Percentiles rank a stretch among this genome's conserved stretches.
Conservation (phyloP, 2,888 invertebrate species). For the Empis livida region DNA sequence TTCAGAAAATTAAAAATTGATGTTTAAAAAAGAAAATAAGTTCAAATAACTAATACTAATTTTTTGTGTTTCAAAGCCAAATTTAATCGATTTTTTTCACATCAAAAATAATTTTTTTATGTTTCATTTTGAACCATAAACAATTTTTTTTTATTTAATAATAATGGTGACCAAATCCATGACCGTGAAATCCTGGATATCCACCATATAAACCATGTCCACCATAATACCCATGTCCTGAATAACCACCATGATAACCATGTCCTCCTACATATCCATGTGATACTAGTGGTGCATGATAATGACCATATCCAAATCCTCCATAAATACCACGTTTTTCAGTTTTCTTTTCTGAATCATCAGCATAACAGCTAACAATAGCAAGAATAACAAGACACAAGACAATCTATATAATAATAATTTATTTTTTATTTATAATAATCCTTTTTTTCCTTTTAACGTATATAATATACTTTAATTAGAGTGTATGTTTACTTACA, state of each 20-base stretch:
- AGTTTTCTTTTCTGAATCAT: constrained; percentile 8
- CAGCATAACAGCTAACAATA: background rate
- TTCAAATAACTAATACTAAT: too few species aligned
- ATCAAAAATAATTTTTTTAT: background rate
- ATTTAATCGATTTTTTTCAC: background rate
- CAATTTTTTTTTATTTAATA: background rate
- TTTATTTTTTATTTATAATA: too few species aligned
- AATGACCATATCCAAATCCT: constrained; percentile 10
- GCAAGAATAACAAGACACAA: too few species aligned
- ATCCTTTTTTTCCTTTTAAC: too few species aligned
- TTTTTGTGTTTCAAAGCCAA: too few species aligned
- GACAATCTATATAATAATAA: too few species aligned
- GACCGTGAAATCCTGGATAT: constrained; percentile 1
- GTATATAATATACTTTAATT: too few species aligned
- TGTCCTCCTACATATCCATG: constrained; percentile 3
- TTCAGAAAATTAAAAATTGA: too few species aligned
- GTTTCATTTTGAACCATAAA: background rate
- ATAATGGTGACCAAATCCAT: constrained; percentile 5
- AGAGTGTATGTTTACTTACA: too few species aligned
- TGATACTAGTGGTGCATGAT: constrained; percentile 1
- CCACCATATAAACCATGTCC: background rate
- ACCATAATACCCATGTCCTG: background rate
- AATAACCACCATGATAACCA: background rate
- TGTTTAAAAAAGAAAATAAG: too few species aligned
- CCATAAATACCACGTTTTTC: constrained; percentile 13